Conservation (phyloP, 2,113 vertebrate species). For the Spea multiplicata region DNA sequence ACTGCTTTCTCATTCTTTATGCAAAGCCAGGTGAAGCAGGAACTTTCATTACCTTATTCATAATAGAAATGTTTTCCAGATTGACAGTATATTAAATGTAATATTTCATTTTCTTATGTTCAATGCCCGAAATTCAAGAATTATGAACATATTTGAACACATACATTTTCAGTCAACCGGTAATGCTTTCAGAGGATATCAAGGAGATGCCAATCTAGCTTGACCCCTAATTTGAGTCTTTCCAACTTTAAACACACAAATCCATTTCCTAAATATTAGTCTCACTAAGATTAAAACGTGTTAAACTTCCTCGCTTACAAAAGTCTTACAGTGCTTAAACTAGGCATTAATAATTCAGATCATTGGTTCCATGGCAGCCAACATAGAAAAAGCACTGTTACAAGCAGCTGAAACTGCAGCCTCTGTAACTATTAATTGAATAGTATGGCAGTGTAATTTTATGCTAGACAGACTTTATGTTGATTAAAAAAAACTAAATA, state of each 20-base stretch:
- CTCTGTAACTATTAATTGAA: slow-evolving; percentile 43
- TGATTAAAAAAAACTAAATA: slow-evolving; percentile 44
- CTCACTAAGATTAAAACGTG: slow-evolving; percentile 33
- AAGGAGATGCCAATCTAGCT: slow-evolving; percentile 26
- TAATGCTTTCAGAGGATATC: slow-evolving; percentile 30
- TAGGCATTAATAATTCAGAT: slow-evolving; percentile 51
- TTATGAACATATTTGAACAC: slow-evolving; percentile 14
- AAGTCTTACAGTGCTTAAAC: slow-evolving; percentile 39
- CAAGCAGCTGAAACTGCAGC: slow-evolving; percentile 37
- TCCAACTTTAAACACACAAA: slow-evolving; percentile 34
- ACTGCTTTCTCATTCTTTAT: slow-evolving; percentile 29
- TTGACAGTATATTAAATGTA: slow-evolving; percentile 28
- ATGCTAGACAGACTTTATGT: slow-evolving; percentile 25
- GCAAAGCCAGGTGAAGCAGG: slow-evolving; percentile 24
- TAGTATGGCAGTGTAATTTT: slow-evolving; percentile 40
- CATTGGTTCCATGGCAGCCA: slow-evolving; percentile 47
- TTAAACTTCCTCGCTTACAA: slow-evolving; percentile 41
- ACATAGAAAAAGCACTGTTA: slow-evolving; percentile 42
- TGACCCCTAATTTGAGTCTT: slow-evolving; percentile 21
- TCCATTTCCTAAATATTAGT: slow-evolving; percentile 43
- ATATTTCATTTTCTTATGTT: slow-evolving; percentile 18
- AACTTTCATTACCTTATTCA: slow-evolving; percentile 7
- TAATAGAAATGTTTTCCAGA: slow-evolving; percentile 1
- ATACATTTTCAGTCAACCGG: neutral
- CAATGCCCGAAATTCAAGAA: slow-evolving; percentile 4